These are phyloP conservation scores for Aphelinus atriplicis DNA, from an alignment of 1,140 invertebrate genomes.

Conservation along the genomic window DNA sequence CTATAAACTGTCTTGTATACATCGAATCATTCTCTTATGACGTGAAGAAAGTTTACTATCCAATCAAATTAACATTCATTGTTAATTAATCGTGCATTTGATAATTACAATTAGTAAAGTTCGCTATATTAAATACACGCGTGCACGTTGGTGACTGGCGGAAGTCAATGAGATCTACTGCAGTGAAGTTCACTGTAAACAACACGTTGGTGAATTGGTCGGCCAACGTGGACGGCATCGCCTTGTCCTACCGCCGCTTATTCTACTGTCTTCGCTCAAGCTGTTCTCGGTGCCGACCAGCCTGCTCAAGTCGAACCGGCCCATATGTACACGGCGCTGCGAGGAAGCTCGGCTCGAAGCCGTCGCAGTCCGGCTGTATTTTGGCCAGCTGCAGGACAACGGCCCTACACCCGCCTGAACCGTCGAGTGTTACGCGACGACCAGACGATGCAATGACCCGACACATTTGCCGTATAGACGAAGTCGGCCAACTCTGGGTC, in stretches of 20 bases:
- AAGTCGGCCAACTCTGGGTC: conserved; percentile 69
- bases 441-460: conserved; percentile 72
- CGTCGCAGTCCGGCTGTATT: conserved; percentile 71
- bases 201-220: conserved; percentile 65
- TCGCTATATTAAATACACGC: too few relatives aligned
- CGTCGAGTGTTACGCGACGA: conserved; percentile 64
- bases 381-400: conserved; percentile 70
- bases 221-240: conserved; percentile 74
- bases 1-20: too few relatives aligned
- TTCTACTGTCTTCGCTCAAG: conserved; percentile 71
- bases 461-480: conserved; percentile 72
- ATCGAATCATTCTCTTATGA: too few relatives aligned
- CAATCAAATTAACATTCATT: too few relatives aligned
- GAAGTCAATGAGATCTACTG: conserved; percentile 70
- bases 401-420: conserved; percentile 42
- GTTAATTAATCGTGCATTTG: too few relatives aligned
- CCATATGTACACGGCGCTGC: conserved; percentile 58
- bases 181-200: conserved; percentile 68
- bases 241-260: conserved; percentile 68
- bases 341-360: conserved; percentile 65
- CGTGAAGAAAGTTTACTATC: too few relatives aligned
- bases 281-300: conserved; percentile 71
- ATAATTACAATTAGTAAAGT: too few relatives aligned
- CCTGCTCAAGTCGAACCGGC: conserved; percentile 64
- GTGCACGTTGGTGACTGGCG: conserved; percentile 69